Percentiles rank a stretch among this genome's conserved stretches.
These are phyloP conservation scores for Cantharis lateralis DNA, from an alignment of 2,888 invertebrate species.

Conservation along the genomic window DNA sequence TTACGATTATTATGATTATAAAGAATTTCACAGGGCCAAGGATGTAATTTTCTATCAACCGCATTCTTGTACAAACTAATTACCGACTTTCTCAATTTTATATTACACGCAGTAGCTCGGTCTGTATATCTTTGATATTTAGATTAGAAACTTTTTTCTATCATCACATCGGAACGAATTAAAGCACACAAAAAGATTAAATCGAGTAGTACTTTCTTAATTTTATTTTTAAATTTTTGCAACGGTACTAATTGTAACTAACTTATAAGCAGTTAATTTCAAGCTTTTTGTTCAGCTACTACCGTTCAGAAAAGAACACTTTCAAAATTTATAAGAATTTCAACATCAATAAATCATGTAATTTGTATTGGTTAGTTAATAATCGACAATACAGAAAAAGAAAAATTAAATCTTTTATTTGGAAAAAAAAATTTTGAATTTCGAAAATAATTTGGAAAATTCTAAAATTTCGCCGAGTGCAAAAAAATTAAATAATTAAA, in stretches of 20 bases:
- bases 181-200: not conserved
- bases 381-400: no score
- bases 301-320: no score
- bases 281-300: no score
- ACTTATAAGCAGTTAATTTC: no score
- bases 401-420: no score
- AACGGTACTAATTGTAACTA: constrained; percentile 17
- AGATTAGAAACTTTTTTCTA: constrained; percentile 30
- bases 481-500: no score
- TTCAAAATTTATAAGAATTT: no score
- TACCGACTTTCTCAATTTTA: constrained; percentile 29
- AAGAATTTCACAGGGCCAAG: constrained; percentile 22
- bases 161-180: not conserved
- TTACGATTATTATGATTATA: not conserved
- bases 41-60: constrained; percentile 26
- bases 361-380: no score
- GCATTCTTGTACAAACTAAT: constrained; percentile 25
- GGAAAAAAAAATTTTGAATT: no score
- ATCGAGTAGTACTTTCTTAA: not conserved
- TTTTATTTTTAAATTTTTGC: not conserved
- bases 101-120: constrained; percentile 21
- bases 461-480: no score
- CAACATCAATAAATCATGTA: no score
- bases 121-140: constrained; percentile 30
- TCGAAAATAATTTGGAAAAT: no score